Percentiles rank a stretch among this genome's conserved stretches.
phyloP scores from a whole-genome alignment of 2,888 invertebrate genomes.

The Parnassius glacialis region DNA sequence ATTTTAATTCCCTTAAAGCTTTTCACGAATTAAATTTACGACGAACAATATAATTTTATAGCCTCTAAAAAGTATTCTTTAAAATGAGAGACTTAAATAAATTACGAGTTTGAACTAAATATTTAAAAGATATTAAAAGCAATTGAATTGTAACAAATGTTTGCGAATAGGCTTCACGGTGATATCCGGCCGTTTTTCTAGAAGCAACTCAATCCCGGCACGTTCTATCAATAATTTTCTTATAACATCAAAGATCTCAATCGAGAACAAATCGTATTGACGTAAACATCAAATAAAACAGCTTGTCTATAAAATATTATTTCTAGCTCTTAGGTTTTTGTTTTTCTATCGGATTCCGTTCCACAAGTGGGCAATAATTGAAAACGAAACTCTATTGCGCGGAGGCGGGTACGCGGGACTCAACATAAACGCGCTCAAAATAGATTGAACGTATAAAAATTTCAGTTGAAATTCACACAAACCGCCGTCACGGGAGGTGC shows the following conservation, averaged over 20 bases:
- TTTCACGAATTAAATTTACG: constrained; percentile 64
- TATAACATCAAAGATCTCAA: constrained; percentile 73
- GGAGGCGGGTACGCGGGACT: constrained; percentile 72
- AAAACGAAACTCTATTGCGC: constrained; percentile 78
- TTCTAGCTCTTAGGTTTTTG: constrained; percentile 69
- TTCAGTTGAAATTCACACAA: constrained; percentile 79
- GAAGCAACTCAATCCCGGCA: constrained; percentile 62
- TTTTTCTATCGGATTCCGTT: constrained; percentile 74
- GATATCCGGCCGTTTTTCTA: constrained; percentile 48
- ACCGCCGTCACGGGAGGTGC: constrained; percentile 74
- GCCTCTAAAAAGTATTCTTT: constrained; percentile 53
- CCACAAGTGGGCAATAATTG: constrained; percentile 82
- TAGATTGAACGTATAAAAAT: constrained; percentile 81
- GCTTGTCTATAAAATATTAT: constrained; percentile 78
- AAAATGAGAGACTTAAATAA: constrained; percentile 46
- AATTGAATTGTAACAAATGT: constrained; percentile 49
- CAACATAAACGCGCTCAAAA: constrained; percentile 77
- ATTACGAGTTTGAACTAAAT: constrained; percentile 31
- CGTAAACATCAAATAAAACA: constrained; percentile 77
- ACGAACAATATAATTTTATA: constrained; percentile 63
- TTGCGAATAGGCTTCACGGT: constrained; percentile 46
- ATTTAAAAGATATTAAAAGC: constrained; percentile 44
- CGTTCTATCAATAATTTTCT: constrained; percentile 78
- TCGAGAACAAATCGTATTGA: constrained; percentile 72
- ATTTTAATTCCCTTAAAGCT: constrained; percentile 69